Conservation (phyloP, 2,888 invertebrate genomes). For the Nemotelus pantherinus region DNA sequence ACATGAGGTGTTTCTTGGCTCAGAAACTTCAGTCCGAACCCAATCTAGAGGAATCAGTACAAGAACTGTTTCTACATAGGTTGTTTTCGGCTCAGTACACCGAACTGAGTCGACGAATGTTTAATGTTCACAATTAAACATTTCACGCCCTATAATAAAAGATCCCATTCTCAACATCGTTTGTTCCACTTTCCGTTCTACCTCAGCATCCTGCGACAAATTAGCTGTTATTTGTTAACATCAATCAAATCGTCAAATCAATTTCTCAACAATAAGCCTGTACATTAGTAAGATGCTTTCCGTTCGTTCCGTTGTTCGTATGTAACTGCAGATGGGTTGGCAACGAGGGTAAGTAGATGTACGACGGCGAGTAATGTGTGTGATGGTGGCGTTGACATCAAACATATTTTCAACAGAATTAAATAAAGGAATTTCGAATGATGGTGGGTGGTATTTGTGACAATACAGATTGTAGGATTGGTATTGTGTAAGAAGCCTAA, state of each 20-base stretch:
- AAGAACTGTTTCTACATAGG: no score
- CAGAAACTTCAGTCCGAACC: no score
- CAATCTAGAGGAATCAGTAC: no score
- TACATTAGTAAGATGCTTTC: slow-evolving; percentile 34
- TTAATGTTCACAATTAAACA: no score
- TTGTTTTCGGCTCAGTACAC: no score
- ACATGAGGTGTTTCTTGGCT: no score
- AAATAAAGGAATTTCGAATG: slow-evolving; percentile 1
- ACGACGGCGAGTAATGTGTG: background rate
- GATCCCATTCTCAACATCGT: background rate
- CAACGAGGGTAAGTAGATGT: background rate
- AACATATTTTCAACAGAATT: slow-evolving; percentile 31
- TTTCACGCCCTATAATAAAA: background rate
- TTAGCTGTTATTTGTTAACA: slow-evolving; percentile 38
- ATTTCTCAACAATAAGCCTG: slow-evolving; percentile 39
- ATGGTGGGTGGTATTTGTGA: background rate
- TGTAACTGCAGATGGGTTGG: background rate
- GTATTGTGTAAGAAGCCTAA: background rate
- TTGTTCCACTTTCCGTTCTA: background rate
- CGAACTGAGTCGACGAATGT: no score
- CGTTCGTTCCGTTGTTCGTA: slow-evolving; percentile 11
- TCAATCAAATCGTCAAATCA: slow-evolving; percentile 40
- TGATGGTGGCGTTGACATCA: slow-evolving; percentile 19
- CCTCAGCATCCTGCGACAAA: slow-evolving; percentile 9
- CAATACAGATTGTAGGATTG: background rate